A percentile compares a stretch with the other conserved stretches of the same genome.
These are phyloP conservation scores for Cyclopterus lumpus DNA, from an alignment of 2,797 vertebrate species.

Conservation along the genomic window DNA sequence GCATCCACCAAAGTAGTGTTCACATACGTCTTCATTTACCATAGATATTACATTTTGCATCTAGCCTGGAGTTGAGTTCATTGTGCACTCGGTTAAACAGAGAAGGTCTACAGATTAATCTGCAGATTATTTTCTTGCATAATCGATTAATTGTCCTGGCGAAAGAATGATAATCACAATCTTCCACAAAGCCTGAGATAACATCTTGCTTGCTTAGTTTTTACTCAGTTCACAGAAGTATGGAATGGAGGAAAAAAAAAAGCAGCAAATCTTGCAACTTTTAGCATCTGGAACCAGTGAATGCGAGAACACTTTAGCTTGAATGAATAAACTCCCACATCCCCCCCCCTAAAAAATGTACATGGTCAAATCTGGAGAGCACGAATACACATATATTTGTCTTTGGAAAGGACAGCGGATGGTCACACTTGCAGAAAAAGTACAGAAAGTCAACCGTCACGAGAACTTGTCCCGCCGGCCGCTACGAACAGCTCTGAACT, in stretches of 20 bases:
- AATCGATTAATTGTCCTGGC: not conserved
- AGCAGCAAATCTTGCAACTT: not conserved
- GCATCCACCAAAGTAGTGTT: not conserved
- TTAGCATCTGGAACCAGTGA: not conserved
- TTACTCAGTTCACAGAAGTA: not conserved
- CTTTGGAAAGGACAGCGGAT: conserved; percentile 19
- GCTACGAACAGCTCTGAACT: conserved; percentile 62
- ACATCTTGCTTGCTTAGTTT: not conserved
- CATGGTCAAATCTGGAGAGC: not conserved
- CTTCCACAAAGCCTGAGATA: not conserved
- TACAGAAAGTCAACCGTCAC: conserved; percentile 45
- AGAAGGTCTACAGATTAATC: not conserved
- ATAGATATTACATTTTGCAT: not conserved
- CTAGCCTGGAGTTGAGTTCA: not conserved
- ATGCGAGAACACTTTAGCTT: no score
- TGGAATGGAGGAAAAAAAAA: not conserved
- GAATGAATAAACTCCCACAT: not conserved
- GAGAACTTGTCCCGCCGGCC: conserved; percentile 35
- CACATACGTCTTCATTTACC: conserved; percentile 4
- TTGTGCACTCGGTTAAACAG: not conserved
- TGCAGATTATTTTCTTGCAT: not conserved
- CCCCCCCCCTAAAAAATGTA: not conserved
- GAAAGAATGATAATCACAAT: not conserved
- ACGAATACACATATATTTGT: conserved; percentile 1
- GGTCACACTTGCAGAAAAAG: conserved; percentile 10